Evolutionary conservation across 2,797 vertebrate species (phyloP), one percentile per base, ranked within the genome.

Genomic region (Amphiprion clarkii): DNA sequence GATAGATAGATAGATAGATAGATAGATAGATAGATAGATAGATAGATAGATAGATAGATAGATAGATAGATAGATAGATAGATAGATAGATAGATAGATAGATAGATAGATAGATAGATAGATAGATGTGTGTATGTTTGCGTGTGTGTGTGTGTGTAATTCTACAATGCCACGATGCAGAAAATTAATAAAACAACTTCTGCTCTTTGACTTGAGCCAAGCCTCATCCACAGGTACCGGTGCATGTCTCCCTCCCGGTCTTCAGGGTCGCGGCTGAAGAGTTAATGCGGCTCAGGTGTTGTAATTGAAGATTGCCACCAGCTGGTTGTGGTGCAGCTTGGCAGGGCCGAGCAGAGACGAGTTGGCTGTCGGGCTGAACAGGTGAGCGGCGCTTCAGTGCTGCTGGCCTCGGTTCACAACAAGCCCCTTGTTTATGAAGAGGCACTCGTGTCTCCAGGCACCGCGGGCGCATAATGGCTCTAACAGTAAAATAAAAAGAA

Each of bases 301-400:
- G 91, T 89, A 92, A 88, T 82, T 90, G 88, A 90, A 87, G 88
- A 91, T 89, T 87, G 85, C 86, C 81, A 92, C 85, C 91, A 90
- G 90, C 90, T 88, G 90, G 87, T 89, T 79, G 79, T 23, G 78
- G 87, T 83, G 83, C 76, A 77, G 86, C 84, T 90, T 90, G 91
- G 90, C 90, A 89, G 77, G 64, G 77, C 29, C 87, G 79, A 61
- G 77, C 74, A 29, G 74, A 80, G 75, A 42, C 0, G 72, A 76
- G 79, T 66, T 88, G 89, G 87, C 84, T 74, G 71, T 68, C 21
- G 59, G 77, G 82, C 81, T 74, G 87, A 91, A 87, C 88, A 88
- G 89, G 91, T 92, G 90, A 93, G 77, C 70, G 16, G 69, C 29
- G 78, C 78, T 81, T 87, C 85, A 72, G 73, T 42, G 73, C 87